Base-by-base conservation (phyloP, 2,888 invertebrate species). In the Limnephilus rhombicus region DNA sequence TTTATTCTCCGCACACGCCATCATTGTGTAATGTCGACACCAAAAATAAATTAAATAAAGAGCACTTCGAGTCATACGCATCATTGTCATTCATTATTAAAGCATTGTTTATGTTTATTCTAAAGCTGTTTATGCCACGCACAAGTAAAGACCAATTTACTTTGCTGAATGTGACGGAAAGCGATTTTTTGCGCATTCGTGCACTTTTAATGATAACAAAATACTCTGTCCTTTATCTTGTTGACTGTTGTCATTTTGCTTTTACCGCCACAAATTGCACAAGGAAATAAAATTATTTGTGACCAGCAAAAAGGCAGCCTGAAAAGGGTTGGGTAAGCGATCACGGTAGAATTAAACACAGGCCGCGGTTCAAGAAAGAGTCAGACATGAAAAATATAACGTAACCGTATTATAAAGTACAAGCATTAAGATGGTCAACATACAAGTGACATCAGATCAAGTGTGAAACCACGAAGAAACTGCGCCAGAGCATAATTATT, bases 1-100 rank as follows among this genome's bases (percentile, higher is more conserved):
- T 45, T 86, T 86, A 41, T 86, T 86, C 86, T 45, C 45, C 41
- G 86, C 86, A 41, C 83, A 83, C 83, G 86, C 86, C 86, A 86
- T 9, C 86, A n/a, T 86, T 49, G 86, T 45, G 86, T 45, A 86
- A 41, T 45, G n/a, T 45, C 15, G 45, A 86, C 86, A 86, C 45
- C 41, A n/a, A 85, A 85, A 85, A 49, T 45, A 0, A 68, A 68
- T 68, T 24, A 68, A 82, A 82, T 68, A 68, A 83, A 83, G 37
- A 83, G 31, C 15, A 24, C 9, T 83, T 83, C 18, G 83, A 83
- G 37, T 34, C 83, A 15, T 83, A 83, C 37, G 83, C 83, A 83
- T 83, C 37, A 83, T 24, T 83, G 82, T 68, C 68, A 68, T 68
- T 68, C 68, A 68, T 68, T n/a, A 68, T n/a, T 68, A 68, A 68